Evolutionary conservation across 2,113 vertebrate genomes (phyloP).

Genomic region (Dipodomys ordii): DNA sequence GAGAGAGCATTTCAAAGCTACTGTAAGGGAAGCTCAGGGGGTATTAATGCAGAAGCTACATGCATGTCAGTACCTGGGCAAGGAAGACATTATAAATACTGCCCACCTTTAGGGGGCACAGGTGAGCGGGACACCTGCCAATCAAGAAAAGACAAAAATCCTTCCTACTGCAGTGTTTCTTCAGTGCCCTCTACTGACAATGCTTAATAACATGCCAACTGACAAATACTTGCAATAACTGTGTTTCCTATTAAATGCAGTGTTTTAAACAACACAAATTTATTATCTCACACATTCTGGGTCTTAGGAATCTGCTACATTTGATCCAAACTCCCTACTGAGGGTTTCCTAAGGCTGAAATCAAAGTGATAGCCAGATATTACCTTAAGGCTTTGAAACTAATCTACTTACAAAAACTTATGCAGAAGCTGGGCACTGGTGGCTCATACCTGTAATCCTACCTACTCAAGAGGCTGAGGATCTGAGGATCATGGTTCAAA

Average conservation of each 20-base stretch:
- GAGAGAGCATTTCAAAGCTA: neutral
- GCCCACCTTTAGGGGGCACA: neutral
- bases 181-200: slow-evolving; percentile 12
- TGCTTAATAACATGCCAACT: neutral
- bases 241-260: neutral
- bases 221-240: neutral
- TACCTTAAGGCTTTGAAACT: no score
- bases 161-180: neutral
- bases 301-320: neutral
- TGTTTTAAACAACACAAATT: neutral
- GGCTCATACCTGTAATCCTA: no score
- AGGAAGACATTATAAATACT: neutral
- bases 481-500: no score
- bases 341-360: neutral
- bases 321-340: neutral
- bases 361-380: no score
- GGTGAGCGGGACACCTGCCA: neutral
- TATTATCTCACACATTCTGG: neutral
- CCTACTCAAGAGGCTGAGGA: no score
- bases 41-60: neutral
- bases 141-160: neutral
- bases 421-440: no score
- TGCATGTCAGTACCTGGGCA: neutral
- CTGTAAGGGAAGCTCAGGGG: neutral
- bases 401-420: no score